Base-by-base conservation (phyloP, 2,113 vertebrate genomes). In the Percopsis transmontana region DNA sequence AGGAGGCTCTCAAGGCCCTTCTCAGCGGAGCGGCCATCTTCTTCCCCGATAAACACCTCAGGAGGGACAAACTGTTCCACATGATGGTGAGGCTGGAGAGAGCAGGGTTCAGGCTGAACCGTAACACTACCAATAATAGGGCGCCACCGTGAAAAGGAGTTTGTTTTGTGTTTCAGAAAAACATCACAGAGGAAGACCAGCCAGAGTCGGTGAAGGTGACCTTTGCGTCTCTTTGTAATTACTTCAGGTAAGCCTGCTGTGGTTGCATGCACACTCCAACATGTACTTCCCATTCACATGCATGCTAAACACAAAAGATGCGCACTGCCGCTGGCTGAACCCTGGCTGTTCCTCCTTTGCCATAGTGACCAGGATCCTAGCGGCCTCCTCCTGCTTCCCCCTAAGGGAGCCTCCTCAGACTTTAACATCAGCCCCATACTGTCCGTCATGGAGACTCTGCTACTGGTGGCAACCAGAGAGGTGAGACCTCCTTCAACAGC, bases 11-110 rank as follows among this genome's bases (percentile, higher is more conserved):
- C 54, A 97, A 95, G 66, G 94, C 96, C 19, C 91, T 99, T 71
- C 94, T 98, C 12, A 93, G 90, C 1, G 97, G 97, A 84, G 97
- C 97, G 1, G 95, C 95, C n/a, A 85, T 98, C 85, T 99, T 99
- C 81, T 98, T 97, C 86, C 96, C 96, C 10, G 94, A 97, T 63
- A 94, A 96, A 74, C 91, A 91, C 38, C 90, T 91, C 77, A 90
- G 96, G 50, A 83, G 96, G 27, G 91, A 94, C 60, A 96, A 94
- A 72, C 95, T 99, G 72, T 98, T 99, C 84, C 83, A 93, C 79
- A 95, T 98, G 95, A 96, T 98, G 97, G 97, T 98, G 51, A 75
- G 89, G 69, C 23, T 44, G 15, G 12, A 14, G 14, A 3, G 64
- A 47, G 6, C 14, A 33, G 3, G 16, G 14, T 33, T 15, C 3